Conservation (phyloP, 2,888 invertebrate species). For the Sphecodes monilicornis region DNA sequence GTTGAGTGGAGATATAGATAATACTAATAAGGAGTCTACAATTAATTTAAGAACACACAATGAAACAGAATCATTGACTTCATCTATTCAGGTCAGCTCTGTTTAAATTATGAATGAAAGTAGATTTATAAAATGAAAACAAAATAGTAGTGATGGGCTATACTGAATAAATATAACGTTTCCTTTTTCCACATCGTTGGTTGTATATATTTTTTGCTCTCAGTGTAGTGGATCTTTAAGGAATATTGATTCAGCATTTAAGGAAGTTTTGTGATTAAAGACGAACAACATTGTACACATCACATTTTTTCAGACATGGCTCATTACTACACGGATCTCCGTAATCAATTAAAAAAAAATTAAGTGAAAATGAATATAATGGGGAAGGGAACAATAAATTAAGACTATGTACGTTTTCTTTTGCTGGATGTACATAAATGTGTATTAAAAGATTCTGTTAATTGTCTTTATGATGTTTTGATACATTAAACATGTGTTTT, state of each 20-base stretch:
- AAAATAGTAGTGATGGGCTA: conserved; percentile 59
- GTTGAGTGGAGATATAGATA: conserved; percentile 72
- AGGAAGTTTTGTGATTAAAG: conserved; percentile 1
- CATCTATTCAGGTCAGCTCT: conserved; percentile 88
- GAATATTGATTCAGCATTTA: conserved; percentile 24
- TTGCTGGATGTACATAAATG: conserved; percentile 28
- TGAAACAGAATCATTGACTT: conserved; percentile 84
- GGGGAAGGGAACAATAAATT: conserved; percentile 69
- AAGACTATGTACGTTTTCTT: conserved; percentile 50
- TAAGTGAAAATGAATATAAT: conserved; percentile 40
- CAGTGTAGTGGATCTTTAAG: not conserved
- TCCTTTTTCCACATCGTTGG: conserved; percentile 23
- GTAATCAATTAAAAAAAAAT: conserved; percentile 43
- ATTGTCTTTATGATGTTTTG: conserved; percentile 34
- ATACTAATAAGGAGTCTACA: conserved; percentile 85
- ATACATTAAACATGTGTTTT: conserved; percentile 29
- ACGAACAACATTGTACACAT: conserved; percentile 4
- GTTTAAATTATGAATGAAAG: conserved; percentile 81
- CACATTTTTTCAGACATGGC: conserved; percentile 43
- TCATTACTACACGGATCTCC: conserved; percentile 66
- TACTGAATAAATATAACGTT: conserved; percentile 31
- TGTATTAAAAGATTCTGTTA: conserved; percentile 41
- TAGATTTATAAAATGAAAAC: conserved; percentile 34
- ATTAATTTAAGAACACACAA: conserved; percentile 86
- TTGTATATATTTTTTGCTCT: conserved; percentile 42